Evolutionary conservation across 2,113 vertebrate species (phyloP).

Genomic region (Callorhinus ursinus): DNA sequence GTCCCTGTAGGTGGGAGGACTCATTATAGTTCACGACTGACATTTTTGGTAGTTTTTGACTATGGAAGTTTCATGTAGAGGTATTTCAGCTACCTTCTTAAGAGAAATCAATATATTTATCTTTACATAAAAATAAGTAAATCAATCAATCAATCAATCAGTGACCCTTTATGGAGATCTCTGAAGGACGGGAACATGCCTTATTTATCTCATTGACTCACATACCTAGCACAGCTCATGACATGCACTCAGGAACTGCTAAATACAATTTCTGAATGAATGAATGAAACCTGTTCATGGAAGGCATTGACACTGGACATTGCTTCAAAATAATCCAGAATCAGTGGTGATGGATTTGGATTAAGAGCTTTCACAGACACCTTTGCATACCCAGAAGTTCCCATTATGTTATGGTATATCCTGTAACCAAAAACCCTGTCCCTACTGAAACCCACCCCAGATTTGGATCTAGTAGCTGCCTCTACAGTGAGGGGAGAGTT

Average conservation of each 20-base stretch:
- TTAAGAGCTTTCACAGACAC: background rate
- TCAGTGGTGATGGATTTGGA: background rate
- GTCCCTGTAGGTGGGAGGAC: background rate
- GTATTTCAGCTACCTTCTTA: background rate
- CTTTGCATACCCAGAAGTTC: background rate
- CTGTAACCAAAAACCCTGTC: background rate
- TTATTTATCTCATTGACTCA: background rate
- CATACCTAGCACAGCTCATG: background rate
- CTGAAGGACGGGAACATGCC: background rate
- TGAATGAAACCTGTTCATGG: background rate
- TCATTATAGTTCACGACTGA: background rate
- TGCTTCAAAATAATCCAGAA: background rate
- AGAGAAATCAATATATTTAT: background rate
- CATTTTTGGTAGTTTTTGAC: background rate
- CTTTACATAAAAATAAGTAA: background rate
- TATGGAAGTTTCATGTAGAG: background rate
- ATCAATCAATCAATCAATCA: background rate
- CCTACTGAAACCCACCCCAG: background rate
- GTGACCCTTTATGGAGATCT: background rate
- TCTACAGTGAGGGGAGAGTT: background rate
- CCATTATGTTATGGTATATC: background rate
- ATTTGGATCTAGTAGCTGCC: background rate
- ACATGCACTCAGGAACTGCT: background rate
- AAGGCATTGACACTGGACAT: background rate
- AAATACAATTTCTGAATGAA: conserved; percentile 10